Base-by-base conservation (phyloP, 2,888 invertebrate genomes). In the Andrena bicolor region DNA sequence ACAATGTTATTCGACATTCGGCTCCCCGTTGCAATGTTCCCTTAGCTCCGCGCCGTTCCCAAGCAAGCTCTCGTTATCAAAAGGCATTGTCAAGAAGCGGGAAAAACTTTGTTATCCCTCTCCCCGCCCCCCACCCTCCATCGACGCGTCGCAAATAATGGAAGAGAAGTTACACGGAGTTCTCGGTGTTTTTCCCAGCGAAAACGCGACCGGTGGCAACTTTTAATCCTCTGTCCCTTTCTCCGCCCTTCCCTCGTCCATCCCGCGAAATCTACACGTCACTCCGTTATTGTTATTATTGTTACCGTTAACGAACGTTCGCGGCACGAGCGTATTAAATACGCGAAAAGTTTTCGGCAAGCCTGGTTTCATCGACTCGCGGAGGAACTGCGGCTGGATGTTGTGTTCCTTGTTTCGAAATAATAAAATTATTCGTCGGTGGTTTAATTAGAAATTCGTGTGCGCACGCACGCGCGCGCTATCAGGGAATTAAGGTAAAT, bases 351-450 rank as follows among this genome's bases (percentile, higher is more conserved):
- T 66, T 49, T 51, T 51, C 20, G 10, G 51, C 3, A 49, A 49
- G 28, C 49, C n/a, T 41, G 56, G 60, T 77, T 66, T 61, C 80
- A 70, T 78, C 56, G 71, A 68, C 71, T 77, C 58, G 70, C 77
- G 13, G 60, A 28, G 56, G 72, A 41, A 70, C 61, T 32, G 41
- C 32, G 20, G 20, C 58, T 56, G 20, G 48, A 30, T 66, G 61
- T 78, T 71, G 78, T 72, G 78, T 72, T 20, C 16, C 30, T 63
- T 13, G 64, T 35, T 68, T 49, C 49, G 49, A 80, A 79, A 69
- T 79, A 79, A 74, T 69, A 78, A 69, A 80, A 78, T 80, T 80
- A 73, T 73, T 58, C 72, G 35, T 35, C n/a, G 63, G 20, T 61
- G 23, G 63, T 80, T 80, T 68, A 69, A 80, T 77, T 77, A 77